Evolutionary conservation across 2,888 invertebrate genomes (phyloP), one percentile per base, ranked within the genome.

Genomic region (Phymatocera aterrima): DNA sequence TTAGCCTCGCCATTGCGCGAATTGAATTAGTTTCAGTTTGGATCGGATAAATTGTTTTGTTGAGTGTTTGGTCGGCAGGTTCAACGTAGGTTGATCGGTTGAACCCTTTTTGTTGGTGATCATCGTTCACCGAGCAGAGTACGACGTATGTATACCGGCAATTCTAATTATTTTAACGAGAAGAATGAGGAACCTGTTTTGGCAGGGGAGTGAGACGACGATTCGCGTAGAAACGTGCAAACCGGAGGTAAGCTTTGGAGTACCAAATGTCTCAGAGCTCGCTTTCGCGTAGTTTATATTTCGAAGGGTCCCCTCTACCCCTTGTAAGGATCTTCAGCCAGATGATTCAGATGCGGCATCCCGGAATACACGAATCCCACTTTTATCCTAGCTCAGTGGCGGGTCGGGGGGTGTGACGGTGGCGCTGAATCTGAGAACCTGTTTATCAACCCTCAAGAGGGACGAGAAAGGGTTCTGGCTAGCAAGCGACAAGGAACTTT

Each of bases 371-470:
- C 75, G 60, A 75, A 75, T 75, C 51, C 57, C 21, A 75, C 57
- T 60, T 75, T 60, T 54, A 75, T 75, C 75, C 75, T 31, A 43
- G 75, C 75, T 75, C 54, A 57, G 75, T 75, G n/a, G 24, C 31
- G 75, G 75, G 75, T 75, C 31, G 24, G 18, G 75, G 75, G 28
- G 12, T 51, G 57, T 31, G 75, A 75, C 75, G 28, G 46, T 72
- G 15, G 34, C 72, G 72, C 12, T 72, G 51, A 72, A 72, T 60
- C 75, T 60, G 57, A 12, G 75, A 75, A 37, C 40, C 75, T 75
- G 75, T 75, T 75, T 75, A 75, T 75, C 75, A 75, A 75, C 40
- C 75, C 75, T 75, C 21, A 48, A n/a, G n/a, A n/a, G 24, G 40
- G 24, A 57, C n/a, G 4, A 3, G 51, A 21, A 64, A 57, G 74